Evolutionary conservation across 2,797 vertebrate species (phyloP), one percentile per base, ranked within the genome.

Genomic region (Anableps anableps): DNA sequence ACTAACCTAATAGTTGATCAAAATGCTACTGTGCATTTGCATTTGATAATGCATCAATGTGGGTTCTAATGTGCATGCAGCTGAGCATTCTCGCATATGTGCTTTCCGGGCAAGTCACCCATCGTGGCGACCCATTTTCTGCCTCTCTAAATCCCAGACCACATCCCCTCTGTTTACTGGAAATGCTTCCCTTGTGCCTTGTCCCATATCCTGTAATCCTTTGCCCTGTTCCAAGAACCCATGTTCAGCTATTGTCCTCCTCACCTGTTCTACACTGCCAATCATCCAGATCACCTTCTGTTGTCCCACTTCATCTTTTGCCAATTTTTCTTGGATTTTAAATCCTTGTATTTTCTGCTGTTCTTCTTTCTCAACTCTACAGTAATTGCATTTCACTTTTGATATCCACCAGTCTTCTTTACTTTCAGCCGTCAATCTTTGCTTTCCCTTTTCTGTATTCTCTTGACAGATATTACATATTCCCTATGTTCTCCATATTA

Each of bases 201-300:
- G 93, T 94, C 88, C 93, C 85, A 93, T 88, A 92, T 94, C 89
- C 91, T 84, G 90, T 91, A 94, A 94, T 94, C 93, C 94, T 92
- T 88, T 90, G 86, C 91, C 83, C 83, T 76, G 75, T 92, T 94
- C 90, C 91, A 93, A 92, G 86, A 90, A 83, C 77, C 86, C 82
- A 62, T 91, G 88, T 92, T 88, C 55, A 70, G 74, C 79, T 81
- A 88, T 92, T 92, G 88, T 91, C 91, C 84, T 84, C 75, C 80
- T 92, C 91, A 94, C 90, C 94, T 93, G 87, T 83, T 84, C 83
- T 81, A 80, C 80, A 80, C 50, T 85, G 87, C 87, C 88, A 89
- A 82, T 83, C 19, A 68, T 78, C 81, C 9, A 3, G 80, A 86
- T 64, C 77, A 78, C 68, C 86, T 74, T 80, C 76, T 11, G 55